Base-by-base conservation (phyloP, 2,797 vertebrate genomes). In the Gymnopithys bicolor region DNA sequence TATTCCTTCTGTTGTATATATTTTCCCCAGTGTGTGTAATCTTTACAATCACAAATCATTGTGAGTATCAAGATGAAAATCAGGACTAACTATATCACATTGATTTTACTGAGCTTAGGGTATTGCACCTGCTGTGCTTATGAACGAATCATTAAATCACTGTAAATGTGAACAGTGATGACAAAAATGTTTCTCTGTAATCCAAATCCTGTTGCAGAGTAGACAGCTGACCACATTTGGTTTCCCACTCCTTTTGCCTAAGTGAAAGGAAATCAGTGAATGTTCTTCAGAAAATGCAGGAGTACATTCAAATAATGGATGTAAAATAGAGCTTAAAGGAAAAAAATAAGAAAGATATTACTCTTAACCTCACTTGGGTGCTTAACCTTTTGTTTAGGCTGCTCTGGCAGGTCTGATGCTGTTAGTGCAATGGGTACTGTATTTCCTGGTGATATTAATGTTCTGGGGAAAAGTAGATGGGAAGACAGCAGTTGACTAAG, bases 101-200 rank as follows among this genome's bases (percentile, higher is more conserved):
- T 94, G 67, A 90, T 94, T 95, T 95, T 94, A 62, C 32, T 94
- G 53, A 19, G 52, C 52, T 87, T 96, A 59, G 68, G 75, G 59
- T 70, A 30, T 19, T 87, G 41, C 58, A 91, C 88, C 55, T 94
- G 45, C 46, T 91, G 39, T 80, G 33, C 32, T 89, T 94, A 62
- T 62, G 35, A 71, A 21, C 10, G 90, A 81, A 37, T 28, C 7
- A 90, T 93, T 89, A 90, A 90, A 83, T 81, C 25, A 35, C 21
- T 33, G 21, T 41, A 81, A 71, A 87, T 69, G 28, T 84, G 39
- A 96, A 69, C 5, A 91, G 16, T 51, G 49, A 63, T 39, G 37
- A 79, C 51, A 89, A 89, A 94, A 94, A 13, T 58, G 80, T 87
- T 24, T 66, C 10, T 49, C 33, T 63, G 28, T 46, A 86, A 71